A percentile compares a stretch with the other conserved stretches of the same genome.
phyloP scores from a whole-genome alignment of 1,140 invertebrate species.

The Hylaeus anthracinus region DNA sequence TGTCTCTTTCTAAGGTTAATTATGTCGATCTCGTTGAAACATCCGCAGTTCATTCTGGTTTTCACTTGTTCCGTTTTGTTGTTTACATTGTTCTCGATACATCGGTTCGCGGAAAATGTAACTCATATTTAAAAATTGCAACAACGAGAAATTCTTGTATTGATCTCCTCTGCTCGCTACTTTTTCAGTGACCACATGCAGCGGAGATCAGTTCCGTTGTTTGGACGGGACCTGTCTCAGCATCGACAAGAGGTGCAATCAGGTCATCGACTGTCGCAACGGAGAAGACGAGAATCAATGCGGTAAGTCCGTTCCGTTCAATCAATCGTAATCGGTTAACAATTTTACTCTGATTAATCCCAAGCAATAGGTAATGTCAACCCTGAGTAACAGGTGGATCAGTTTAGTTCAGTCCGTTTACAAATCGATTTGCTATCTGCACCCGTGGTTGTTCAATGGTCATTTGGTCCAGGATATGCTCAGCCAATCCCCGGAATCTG shows the following conservation, averaged over 20 bases:
- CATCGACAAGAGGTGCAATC: slow-evolving; percentile 84
- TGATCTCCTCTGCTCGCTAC: not conserved
- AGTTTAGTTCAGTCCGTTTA: not conserved
- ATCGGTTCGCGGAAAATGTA: not conserved
- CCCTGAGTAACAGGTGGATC: not conserved
- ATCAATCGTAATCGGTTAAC: not conserved
- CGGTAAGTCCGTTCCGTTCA: slow-evolving; percentile 76
- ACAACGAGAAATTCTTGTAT: not conserved
- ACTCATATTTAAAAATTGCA: no score
- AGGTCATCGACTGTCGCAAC: slow-evolving; percentile 82
- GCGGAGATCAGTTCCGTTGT: slow-evolving; percentile 81
- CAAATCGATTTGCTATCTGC: not conserved
- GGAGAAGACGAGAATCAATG: slow-evolving; percentile 85
- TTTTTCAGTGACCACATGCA: slow-evolving; percentile 78
- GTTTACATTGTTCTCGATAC: not conserved
- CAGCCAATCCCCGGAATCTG: not conserved
- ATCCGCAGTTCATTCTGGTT: not conserved
- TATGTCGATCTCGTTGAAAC: not conserved
- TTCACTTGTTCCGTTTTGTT: not conserved
- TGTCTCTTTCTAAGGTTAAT: no score
- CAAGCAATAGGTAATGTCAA: not conserved
- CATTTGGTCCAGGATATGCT: not conserved
- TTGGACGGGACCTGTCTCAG: slow-evolving; percentile 87
- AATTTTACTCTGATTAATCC: not conserved
- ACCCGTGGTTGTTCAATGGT: not conserved